Evolutionary conservation across 23 tunicate genomes (phyloP).

Genomic region (Clavelina lepadiformis): DNA sequence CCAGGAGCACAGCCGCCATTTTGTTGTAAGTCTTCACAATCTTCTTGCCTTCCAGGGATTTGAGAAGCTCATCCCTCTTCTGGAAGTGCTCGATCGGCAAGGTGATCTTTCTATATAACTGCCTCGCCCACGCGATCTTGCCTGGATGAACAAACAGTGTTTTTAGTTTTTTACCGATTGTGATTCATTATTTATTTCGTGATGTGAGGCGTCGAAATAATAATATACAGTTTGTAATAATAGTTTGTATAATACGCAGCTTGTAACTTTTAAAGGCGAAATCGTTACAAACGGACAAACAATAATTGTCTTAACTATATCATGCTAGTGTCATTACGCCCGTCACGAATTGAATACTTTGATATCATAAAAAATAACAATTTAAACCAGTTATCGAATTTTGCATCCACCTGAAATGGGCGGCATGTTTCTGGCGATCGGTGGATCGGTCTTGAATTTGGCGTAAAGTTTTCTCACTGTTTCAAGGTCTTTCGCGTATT

Average conservation of each 20-base stretch:
- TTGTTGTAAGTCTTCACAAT: constrained; percentile 86
- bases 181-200: no score
- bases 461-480: constrained; percentile 76
- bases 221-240: no score
- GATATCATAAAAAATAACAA: no score
- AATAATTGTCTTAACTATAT: no score
- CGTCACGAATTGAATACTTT: no score
- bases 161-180: no score
- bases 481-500: constrained; percentile 81
- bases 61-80: constrained; percentile 39
- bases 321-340: no score
- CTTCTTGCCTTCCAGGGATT: constrained; percentile 73
- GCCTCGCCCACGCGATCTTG: constrained; percentile 89
- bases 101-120: constrained; percentile 80
- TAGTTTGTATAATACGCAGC: no score
- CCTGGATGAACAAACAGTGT: constrained; percentile 22
- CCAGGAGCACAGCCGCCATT: constrained; percentile 84
- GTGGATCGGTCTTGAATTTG: constrained; percentile 93
- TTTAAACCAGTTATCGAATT: neutral
- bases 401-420: constrained; percentile 72
- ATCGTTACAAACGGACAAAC: no score
- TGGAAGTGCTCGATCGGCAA: constrained; percentile 77
- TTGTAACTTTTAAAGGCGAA: neutral
- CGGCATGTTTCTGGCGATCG: constrained; percentile 90
- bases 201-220: no score